Evolutionary conservation across 2,888 invertebrate genomes (phyloP).

Genomic region (Xestobium rufovillosum): DNA sequence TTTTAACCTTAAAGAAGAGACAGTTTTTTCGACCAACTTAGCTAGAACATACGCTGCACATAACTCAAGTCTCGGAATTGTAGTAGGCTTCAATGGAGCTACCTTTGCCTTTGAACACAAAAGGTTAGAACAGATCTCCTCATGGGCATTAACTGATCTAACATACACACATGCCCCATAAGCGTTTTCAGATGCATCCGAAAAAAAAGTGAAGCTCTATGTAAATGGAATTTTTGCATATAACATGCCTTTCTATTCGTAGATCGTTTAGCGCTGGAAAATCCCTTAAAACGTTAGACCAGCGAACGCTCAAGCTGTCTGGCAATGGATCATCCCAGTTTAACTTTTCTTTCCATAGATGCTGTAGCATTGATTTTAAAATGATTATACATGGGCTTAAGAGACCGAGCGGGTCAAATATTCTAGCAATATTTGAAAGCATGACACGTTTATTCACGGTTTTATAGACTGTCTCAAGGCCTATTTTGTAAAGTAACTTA

Average conservation of each 20-base stretch:
- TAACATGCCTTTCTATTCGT: constrained; percentile 5
- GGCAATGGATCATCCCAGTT: no score
- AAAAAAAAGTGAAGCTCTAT: constrained; percentile 9
- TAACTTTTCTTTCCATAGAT: no score
- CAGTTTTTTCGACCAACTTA: no score
- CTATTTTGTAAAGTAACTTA: no score
- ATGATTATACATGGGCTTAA: no score
- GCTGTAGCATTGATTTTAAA: no score
- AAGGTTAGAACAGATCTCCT: background rate
- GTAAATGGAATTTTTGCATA: background rate
- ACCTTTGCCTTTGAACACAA: constrained; percentile 11
- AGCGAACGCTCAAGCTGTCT: no score
- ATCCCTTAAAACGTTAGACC: no score
- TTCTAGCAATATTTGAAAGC: constrained; percentile 5
- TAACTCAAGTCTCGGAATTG: constrained; percentile 11
- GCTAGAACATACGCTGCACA: no score
- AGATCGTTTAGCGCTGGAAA: constrained; percentile 8
- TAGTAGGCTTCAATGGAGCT: constrained; percentile 8
- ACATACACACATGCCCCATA: constrained; percentile 11
- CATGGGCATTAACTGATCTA: background rate
- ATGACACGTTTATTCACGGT: constrained; percentile 1
- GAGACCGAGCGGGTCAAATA: constrained; percentile 9
- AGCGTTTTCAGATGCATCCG: no score
- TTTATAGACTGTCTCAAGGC: no score
- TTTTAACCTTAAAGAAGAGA: no score